Conservation (phyloP, 2,888 invertebrate species). For the Buathra laborator region DNA sequence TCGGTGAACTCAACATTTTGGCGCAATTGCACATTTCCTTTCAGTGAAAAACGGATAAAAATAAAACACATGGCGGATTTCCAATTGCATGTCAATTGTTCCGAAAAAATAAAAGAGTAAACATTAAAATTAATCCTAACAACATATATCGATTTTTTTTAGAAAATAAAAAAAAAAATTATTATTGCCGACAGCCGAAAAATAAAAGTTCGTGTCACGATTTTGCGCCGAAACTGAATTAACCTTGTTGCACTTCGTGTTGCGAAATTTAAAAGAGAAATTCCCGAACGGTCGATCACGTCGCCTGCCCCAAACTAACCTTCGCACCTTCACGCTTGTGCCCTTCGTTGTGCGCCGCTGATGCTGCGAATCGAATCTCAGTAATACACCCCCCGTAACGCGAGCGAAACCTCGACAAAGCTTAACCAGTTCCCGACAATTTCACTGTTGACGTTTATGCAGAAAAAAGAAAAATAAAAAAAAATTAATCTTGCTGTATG, state of each 20-base stretch:
- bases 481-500: background rate
- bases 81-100: too few species aligned
- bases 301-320: conserved; percentile 51
- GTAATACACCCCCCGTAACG: conserved; percentile 21
- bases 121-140: too few species aligned
- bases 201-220: background rate
- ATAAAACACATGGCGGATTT: too few species aligned
- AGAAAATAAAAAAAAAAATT: too few species aligned
- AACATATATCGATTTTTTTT: too few species aligned
- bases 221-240: background rate
- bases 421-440: background rate
- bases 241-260: background rate
- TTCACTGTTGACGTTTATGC: conserved; percentile 6
- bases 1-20: too few species aligned
- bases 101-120: too few species aligned
- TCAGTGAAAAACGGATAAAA: too few species aligned
- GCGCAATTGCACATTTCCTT: too few species aligned
- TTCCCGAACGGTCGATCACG: conserved; percentile 23
- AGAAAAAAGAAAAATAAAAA: background rate
- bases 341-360: conserved; percentile 25
- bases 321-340: conserved; percentile 47
- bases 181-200: too few species aligned
- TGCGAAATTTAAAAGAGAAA: background rate
- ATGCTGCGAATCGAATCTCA: conserved; percentile 39
- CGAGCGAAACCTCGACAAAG: background rate